Conservation (phyloP, 2,888 invertebrate species). For the Entomobrya multifasciata region DNA sequence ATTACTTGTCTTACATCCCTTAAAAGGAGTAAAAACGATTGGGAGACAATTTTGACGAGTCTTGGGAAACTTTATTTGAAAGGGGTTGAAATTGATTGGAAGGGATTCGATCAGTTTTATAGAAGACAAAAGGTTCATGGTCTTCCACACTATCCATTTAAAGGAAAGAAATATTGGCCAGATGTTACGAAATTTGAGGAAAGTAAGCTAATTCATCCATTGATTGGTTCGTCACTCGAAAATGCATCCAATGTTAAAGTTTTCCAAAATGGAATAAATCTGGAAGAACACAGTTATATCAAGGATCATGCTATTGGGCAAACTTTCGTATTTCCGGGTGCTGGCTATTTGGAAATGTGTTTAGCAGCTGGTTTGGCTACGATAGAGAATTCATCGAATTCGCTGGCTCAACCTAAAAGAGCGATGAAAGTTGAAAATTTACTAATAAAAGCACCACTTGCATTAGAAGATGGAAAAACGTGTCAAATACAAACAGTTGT, state of each 20-base stretch:
- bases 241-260: slow-evolving; percentile 46
- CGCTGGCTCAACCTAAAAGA: neutral
- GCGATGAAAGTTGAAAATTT: slow-evolving; percentile 66
- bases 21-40: slow-evolving; percentile 39
- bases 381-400: neutral
- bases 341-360: slow-evolving; percentile 62
- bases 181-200: neutral
- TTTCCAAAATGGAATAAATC: slow-evolving; percentile 11
- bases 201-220: slow-evolving; percentile 58
- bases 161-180: slow-evolving; percentile 67
- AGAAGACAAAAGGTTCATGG: slow-evolving; percentile 38
- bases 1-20: slow-evolving; percentile 52
- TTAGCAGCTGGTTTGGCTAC: slow-evolving; percentile 62
- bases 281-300: slow-evolving; percentile 7
- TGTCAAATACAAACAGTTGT: slow-evolving; percentile 31
- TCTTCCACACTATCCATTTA: slow-evolving; percentile 71
- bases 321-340: slow-evolving; percentile 60
- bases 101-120: slow-evolving; percentile 42
- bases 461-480: slow-evolving; percentile 32
- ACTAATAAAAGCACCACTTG: slow-evolving; percentile 57
- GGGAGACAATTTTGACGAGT: slow-evolving; percentile 34
- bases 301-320: slow-evolving; percentile 62
- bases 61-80: slow-evolving; percentile 59
- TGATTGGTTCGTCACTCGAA: slow-evolving; percentile 54
- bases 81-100: slow-evolving; percentile 67